Evolutionary conservation across 2,113 vertebrate genomes (phyloP).

Genomic region (Mesocricetus auratus): DNA sequence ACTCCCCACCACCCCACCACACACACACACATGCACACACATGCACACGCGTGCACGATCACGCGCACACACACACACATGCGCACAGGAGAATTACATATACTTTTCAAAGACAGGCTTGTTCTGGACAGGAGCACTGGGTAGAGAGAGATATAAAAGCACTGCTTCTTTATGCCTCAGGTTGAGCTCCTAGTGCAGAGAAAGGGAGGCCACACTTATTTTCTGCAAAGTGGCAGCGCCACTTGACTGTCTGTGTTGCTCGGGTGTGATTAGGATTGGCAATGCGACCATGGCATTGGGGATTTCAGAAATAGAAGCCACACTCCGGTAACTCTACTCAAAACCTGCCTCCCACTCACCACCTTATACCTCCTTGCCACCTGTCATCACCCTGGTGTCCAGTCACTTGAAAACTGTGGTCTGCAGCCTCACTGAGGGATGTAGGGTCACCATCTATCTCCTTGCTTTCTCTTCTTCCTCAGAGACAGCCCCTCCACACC

Average conservation of each 20-base stretch:
- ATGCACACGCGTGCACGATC: background rate
- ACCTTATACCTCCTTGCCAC: rapidly evolving
- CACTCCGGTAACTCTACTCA: rapidly evolving
- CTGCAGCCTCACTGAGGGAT: rapidly evolving
- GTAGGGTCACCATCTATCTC: rapidly evolving
- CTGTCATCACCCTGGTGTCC: rapidly evolving
- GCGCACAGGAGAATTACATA: background rate
- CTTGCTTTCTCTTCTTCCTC: too few relatives aligned
- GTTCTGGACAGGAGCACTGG: rapidly evolving
- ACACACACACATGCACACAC: background rate
- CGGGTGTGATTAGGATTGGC: rapidly evolving
- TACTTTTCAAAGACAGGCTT: background rate
- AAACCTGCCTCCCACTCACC: background rate
- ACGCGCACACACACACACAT: background rate
- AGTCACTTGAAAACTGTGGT: too few relatives aligned
- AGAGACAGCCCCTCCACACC: background rate
- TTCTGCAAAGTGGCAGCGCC: rapidly evolving
- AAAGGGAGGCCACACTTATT: rapidly evolving
- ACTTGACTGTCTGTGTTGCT: rapidly evolving
- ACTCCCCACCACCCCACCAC: background rate
- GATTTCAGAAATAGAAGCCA: rapidly evolving
- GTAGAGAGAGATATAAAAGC: rapidly evolving
- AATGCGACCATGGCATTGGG: rapidly evolving
- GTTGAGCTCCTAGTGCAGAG: background rate
- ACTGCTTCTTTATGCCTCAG: background rate